Conservation (phyloP, 2,113 vertebrate genomes). For the Trinectes maculatus region DNA sequence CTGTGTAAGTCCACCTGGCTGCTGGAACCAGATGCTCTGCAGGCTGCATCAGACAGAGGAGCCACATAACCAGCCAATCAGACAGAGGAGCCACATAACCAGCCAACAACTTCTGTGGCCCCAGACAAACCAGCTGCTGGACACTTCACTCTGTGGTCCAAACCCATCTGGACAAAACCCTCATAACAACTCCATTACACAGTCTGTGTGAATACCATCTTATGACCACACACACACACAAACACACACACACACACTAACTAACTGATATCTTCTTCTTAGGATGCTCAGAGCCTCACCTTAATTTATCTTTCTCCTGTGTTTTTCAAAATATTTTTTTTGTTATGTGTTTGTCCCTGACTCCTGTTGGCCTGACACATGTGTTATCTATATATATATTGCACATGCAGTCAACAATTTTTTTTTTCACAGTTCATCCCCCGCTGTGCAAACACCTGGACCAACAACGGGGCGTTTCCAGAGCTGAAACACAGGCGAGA, state of each 20-base stretch:
- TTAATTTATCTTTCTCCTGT: not conserved
- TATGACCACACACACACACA: conserved; percentile 33
- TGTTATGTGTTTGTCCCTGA: not conserved
- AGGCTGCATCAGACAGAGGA: conserved; percentile 1
- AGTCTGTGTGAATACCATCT: not conserved
- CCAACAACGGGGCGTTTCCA: not conserved
- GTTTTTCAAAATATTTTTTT: not conserved
- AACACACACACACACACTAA: not conserved
- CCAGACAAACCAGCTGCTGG: conserved; percentile 33
- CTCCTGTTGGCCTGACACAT: not conserved
- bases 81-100: conserved; percentile 4
- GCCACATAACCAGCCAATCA: not conserved
- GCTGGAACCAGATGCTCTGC: conserved; percentile 22
- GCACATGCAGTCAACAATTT: not conserved
- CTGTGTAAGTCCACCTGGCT: not conserved
- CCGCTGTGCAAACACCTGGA: conserved; percentile 14
- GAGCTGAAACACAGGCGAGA: not conserved
- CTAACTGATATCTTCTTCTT: not conserved
- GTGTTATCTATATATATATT: not conserved
- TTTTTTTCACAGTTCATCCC: not conserved
- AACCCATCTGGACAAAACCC: conserved; percentile 25
- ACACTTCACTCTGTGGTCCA: conserved; percentile 1
- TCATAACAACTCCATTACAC: not conserved
- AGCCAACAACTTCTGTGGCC: conserved; percentile 21
- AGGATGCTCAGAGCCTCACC: too few relatives aligned